Conservation (phyloP, 2,797 vertebrate species). For the Leucoraja ocellata region DNA sequence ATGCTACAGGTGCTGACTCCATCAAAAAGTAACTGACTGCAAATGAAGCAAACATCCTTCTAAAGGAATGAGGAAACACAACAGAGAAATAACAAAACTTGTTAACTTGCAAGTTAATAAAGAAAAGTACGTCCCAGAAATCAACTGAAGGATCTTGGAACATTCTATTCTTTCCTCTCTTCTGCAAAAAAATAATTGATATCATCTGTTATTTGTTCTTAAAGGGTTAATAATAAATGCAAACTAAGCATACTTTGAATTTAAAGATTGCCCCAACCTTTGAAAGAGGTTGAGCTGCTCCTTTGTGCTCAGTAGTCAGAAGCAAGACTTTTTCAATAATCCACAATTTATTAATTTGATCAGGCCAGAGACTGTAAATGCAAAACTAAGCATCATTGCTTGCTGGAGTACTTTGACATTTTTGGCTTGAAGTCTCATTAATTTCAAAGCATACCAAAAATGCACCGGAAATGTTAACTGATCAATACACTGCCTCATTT, state of each 20-base stretch:
- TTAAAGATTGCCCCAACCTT: background rate
- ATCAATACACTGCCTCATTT: constrained; percentile 89
- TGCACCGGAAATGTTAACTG: constrained; percentile 89
- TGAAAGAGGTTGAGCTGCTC: background rate
- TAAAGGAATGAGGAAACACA: background rate
- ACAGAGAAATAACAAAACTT: background rate
- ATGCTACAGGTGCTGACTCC: background rate
- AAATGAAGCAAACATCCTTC: background rate
- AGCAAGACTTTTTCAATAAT: constrained; percentile 36
- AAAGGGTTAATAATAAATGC: constrained; percentile 23
- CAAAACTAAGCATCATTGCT: constrained; percentile 34
- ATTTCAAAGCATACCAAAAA: constrained; percentile 74
- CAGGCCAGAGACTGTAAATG: constrained; percentile 31
- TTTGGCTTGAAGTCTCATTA: constrained; percentile 85
- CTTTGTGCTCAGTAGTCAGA: constrained; percentile 7
- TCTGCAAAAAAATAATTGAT: background rate
- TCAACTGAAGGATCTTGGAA: background rate
- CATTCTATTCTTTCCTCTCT: background rate
- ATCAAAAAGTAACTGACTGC: background rate
- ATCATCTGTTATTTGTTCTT: background rate
- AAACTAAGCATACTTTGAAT: background rate
- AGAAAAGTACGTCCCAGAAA: background rate
- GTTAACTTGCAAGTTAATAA: background rate
- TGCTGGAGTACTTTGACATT: constrained; percentile 75
- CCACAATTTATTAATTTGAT: constrained; percentile 35